phyloP scores from a whole-genome alignment of 2,888 invertebrate genomes.

The Seira sanloemensis region DNA sequence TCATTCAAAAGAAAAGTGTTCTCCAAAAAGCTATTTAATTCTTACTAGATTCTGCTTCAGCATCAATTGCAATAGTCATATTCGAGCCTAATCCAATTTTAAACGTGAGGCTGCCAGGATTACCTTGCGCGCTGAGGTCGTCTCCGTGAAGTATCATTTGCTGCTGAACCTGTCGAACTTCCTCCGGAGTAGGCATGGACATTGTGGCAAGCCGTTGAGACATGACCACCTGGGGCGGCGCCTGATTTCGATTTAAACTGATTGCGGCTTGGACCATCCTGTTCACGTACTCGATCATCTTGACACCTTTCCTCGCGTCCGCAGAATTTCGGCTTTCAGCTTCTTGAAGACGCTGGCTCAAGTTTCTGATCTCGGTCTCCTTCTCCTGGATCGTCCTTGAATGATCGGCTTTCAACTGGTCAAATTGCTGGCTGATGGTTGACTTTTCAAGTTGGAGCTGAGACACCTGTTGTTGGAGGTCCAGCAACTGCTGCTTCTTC shows the following conservation, averaged over 20 bases:
- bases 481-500: constrained; percentile 66
- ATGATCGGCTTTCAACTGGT: background rate
- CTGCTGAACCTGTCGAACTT: background rate
- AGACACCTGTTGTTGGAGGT: constrained; percentile 22
- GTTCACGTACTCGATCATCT: constrained; percentile 21
- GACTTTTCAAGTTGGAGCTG: background rate
- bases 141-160: background rate
- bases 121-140: background rate
- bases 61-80: background rate
- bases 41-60: background rate
- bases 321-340: constrained; percentile 31
- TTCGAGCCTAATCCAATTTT: background rate
- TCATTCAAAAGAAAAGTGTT: background rate
- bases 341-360: background rate
- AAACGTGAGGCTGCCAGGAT: background rate
- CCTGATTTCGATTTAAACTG: background rate
- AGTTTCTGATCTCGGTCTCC: background rate
- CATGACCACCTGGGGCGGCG: background rate
- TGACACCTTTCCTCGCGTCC: background rate
- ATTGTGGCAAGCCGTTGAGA: constrained; percentile 8
- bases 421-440: background rate
- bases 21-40: background rate
- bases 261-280: background rate
- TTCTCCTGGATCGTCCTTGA: background rate
- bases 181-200: constrained; percentile 18